A percentile compares a stretch with the other conserved stretches of the same genome.
phyloP scores from a whole-genome alignment of 2,113 vertebrate species.

The Eptesicus fuscus region DNA sequence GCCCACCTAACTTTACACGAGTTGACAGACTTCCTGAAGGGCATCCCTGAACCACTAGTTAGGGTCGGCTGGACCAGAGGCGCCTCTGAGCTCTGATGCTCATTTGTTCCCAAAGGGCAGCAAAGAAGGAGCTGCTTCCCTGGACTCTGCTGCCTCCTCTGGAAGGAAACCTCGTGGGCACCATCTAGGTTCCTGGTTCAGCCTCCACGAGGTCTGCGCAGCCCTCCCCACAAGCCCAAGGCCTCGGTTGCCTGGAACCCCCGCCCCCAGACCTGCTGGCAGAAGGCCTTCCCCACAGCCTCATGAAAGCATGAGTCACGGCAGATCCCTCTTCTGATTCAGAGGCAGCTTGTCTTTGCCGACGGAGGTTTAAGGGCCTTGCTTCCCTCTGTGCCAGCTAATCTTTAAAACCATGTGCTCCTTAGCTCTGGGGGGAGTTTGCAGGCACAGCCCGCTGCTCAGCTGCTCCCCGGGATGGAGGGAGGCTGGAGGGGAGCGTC shows the following conservation, averaged over 20 bases:
- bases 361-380: not conserved
- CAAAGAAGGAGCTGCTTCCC: not conserved
- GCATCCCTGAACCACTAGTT: fast-evolving
- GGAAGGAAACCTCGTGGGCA: not conserved
- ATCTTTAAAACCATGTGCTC: not conserved
- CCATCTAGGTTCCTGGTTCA: not conserved
- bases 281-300: not conserved
- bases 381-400: not conserved
- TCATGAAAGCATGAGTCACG: not conserved
- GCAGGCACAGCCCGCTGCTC: not conserved
- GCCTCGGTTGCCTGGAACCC: not conserved
- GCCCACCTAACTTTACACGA: not conserved
- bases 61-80: too few species aligned
- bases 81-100: not conserved
- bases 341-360: not conserved
- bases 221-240: not conserved
- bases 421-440: not conserved
- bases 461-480: not conserved
- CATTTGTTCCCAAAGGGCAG: not conserved
- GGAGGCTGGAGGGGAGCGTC: not conserved
- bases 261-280: not conserved
- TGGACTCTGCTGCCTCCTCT: not conserved
- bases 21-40: not conserved
- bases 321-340: not conserved
- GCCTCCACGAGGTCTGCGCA: not conserved